These are phyloP conservation scores for Nannospalax galili DNA, from an alignment of 2,113 vertebrate genomes.

Conservation along the genomic window DNA sequence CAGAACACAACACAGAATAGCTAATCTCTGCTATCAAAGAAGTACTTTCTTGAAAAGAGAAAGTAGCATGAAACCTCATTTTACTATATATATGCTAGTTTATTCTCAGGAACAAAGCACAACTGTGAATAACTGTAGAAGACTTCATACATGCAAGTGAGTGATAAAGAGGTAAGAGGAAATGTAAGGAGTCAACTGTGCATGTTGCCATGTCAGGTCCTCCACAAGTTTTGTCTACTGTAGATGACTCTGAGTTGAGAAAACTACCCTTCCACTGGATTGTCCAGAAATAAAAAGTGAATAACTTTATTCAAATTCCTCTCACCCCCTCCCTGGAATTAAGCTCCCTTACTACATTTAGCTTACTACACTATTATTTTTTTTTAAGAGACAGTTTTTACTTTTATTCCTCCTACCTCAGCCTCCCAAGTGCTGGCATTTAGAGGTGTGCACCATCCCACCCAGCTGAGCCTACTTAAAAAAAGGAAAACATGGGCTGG, in stretches of 20 bases:
- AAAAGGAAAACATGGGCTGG: too few species aligned
- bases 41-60: slow-evolving; percentile 30
- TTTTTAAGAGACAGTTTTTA: neutral
- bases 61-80: neutral
- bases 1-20: neutral
- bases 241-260: neutral
- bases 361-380: neutral
- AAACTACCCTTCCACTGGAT: neutral
- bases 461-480: neutral
- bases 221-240: neutral
- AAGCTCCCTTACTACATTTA: slow-evolving; percentile 25
- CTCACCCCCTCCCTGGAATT: slow-evolving; percentile 21
- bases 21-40: slow-evolving; percentile 23
- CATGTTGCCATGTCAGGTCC: neutral
- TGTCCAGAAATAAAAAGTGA: slow-evolving; percentile 41
- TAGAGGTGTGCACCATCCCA: neutral
- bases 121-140: neutral
- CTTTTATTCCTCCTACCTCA: neutral
- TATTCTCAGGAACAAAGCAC: slow-evolving; percentile 37
- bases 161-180: neutral
- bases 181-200: neutral
- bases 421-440: neutral
- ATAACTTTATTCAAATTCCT: slow-evolving; percentile 61
- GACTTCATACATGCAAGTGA: neutral
- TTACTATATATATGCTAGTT: neutral